Evolutionary conservation across 1,140 invertebrate genomes (phyloP).

Genomic region (Drosophila tsacasi): DNA sequence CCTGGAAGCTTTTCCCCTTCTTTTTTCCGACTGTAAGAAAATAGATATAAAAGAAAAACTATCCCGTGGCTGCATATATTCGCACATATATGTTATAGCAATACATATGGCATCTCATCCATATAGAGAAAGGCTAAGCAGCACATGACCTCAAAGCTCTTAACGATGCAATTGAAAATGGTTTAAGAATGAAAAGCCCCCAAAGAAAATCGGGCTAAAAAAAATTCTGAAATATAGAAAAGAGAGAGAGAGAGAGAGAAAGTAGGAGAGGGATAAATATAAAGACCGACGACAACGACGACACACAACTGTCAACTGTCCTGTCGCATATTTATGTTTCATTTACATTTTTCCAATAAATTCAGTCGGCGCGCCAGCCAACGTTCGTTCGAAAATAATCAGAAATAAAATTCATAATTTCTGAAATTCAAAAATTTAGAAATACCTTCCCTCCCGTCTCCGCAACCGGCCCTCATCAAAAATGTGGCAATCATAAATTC

Average conservation of each 20-base stretch:
- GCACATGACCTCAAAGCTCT: slow-evolving; percentile 50
- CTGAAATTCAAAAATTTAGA: slow-evolving; percentile 31
- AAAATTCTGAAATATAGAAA: not conserved
- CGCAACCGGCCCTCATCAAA: not conserved
- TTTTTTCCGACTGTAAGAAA: not conserved
- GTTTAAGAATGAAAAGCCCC: slow-evolving; percentile 29
- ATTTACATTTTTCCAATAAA: slow-evolving; percentile 80
- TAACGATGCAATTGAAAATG: slow-evolving; percentile 74
- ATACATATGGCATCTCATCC: slow-evolving; percentile 18
- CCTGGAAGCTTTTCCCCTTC: rapidly evolving
- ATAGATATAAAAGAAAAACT: slow-evolving; percentile 18
- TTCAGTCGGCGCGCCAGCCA: slow-evolving; percentile 33
- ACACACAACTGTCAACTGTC: slow-evolving; percentile 38
- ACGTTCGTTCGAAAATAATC: slow-evolving; percentile 16
- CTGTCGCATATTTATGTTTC: slow-evolving; percentile 70
- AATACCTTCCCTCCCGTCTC: not conserved
- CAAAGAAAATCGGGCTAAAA: slow-evolving; percentile 15
- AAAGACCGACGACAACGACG: slow-evolving; percentile 4
- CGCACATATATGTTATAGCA: slow-evolving; percentile 14
- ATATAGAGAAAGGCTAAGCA: slow-evolving; percentile 38
- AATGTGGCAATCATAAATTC: slow-evolving; percentile 76
- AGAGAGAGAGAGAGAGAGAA: not conserved
- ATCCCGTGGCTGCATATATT: slow-evolving; percentile 6
- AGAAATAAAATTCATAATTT: slow-evolving; percentile 73
- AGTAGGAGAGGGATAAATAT: not conserved